These are phyloP conservation scores for Aphaenogaster floridana DNA, from an alignment of 1,140 invertebrate genomes.

Conservation along the genomic window DNA sequence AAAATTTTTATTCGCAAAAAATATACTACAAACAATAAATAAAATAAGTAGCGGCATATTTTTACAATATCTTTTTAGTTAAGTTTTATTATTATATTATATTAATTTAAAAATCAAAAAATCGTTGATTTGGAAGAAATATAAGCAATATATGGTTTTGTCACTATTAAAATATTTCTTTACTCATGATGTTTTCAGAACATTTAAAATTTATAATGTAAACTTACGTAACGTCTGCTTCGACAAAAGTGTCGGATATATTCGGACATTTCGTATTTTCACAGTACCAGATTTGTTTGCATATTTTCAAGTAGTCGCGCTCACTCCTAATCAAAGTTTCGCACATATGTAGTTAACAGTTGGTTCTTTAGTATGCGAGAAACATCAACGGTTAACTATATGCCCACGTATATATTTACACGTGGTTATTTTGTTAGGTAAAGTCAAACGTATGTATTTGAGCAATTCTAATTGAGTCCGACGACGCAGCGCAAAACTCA, in stretches of 20 bases:
- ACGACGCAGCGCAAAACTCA: conserved; percentile 27
- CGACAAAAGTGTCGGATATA: background rate
- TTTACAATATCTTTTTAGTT: background rate
- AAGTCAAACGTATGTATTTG: conserved; percentile 46
- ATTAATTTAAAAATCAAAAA: background rate
- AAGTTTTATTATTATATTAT: background rate
- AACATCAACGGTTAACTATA: conserved; percentile 41
- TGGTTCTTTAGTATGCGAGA: conserved; percentile 47
- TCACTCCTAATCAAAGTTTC: conserved; percentile 51
- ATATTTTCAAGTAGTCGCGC: conserved; percentile 13
- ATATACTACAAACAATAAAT: background rate
- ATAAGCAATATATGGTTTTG: background rate
- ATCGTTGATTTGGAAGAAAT: background rate
- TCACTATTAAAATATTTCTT: background rate
- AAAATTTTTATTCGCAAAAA: conserved; percentile 12
- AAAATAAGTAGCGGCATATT: background rate
- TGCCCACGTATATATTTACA: background rate
- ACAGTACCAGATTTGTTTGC: conserved; percentile 1
- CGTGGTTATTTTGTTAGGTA: conserved; percentile 40
- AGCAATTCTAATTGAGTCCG: conserved; percentile 65
- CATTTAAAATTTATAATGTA: background rate
- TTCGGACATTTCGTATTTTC: background rate
- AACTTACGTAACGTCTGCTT: background rate
- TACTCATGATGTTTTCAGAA: background rate
- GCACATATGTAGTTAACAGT: conserved; percentile 18